Evolutionary conservation across 2,888 invertebrate species (phyloP).

Genomic region (Hedychridium roseum): DNA sequence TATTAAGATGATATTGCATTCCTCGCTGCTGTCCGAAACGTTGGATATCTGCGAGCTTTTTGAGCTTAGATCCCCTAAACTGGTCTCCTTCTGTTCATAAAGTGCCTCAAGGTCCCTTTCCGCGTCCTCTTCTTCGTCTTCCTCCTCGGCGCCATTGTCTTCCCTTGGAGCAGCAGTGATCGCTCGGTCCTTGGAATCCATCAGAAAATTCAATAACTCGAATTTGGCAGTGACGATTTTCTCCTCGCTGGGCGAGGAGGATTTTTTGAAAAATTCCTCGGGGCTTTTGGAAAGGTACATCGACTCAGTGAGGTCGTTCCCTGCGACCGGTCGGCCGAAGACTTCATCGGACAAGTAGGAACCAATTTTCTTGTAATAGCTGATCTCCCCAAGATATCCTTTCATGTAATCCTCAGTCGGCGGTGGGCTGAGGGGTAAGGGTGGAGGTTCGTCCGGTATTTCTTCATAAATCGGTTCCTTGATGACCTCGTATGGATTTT

Average conservation of each 20-base stretch:
- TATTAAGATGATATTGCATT: constrained; percentile 73
- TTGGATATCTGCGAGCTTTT: constrained; percentile 81
- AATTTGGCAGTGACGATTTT: constrained; percentile 74
- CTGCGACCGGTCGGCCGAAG: constrained; percentile 65
- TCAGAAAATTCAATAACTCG: constrained; percentile 88
- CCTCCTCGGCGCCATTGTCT: constrained; percentile 44
- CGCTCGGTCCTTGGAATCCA: constrained; percentile 73
- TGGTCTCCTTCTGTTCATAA: constrained; percentile 64
- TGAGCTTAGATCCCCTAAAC: constrained; percentile 69
- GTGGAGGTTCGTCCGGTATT: constrained; percentile 68
- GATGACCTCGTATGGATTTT: constrained; percentile 63
- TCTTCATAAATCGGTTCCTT: constrained; percentile 65
- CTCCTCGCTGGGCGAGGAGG: constrained; percentile 70
- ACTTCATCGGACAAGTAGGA: constrained; percentile 47
- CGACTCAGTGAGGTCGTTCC: constrained; percentile 23
- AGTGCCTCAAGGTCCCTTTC: constrained; percentile 65
- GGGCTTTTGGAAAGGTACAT: constrained; percentile 47
- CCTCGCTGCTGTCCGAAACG: constrained; percentile 87
- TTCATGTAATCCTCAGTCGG: constrained; percentile 74
- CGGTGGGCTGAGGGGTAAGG: constrained; percentile 80
- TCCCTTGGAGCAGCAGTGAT: constrained; percentile 51
- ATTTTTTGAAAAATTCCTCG: constrained; percentile 52
- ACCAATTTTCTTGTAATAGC: constrained; percentile 51
- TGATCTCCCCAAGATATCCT: constrained; percentile 64
- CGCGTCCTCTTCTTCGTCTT: constrained; percentile 69